Base-by-base conservation (phyloP, 2,888 invertebrate species). In the Lasioglossum leucozonium region DNA sequence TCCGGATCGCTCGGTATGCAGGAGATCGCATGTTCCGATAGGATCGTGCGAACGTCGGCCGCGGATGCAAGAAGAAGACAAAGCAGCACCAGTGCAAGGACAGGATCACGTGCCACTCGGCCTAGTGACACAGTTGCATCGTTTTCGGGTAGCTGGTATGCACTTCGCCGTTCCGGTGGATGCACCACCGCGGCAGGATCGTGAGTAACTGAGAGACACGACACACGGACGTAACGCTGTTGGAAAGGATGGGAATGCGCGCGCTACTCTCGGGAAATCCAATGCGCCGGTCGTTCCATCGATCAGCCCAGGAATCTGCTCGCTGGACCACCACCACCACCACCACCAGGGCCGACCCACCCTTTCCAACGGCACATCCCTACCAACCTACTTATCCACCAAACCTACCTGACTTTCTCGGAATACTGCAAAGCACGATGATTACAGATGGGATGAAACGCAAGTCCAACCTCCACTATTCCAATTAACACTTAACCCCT, bases 271-370 rank as follows among this genome's bases (percentile, higher is more conserved):
- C 91, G 88, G 91, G 86, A 91, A 91, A 91, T 92, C 92, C 90
- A 93, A 90, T 92, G 93, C 93, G 93, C 93, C 93, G 93, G 91
- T 90, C 92, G 93, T 93, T 91, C 86, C 93, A 93, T 94, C 94
- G 94, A 94, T 94, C 94, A 94, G 93, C 85, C 92, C 91, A 91
- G 93, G 94, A 94, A 93, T 93, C 94, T 94, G 94, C 92, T 91
- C 85, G 92, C 93, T 94, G 94, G 94, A 94, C 94, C 94, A 94
- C 67, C 67, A 90, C 92, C 92, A 62, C 89, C 88, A 84, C 81
- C 81, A 69, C 80, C 76, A 42, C 80, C 74, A 74, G 86, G 78
- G 76, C 65, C 87, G 84, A 86, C 88, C 89, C 86, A 88, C 87
- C 87, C 85, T 82, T 77, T 40, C 84, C 78, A 79, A 84, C 82